phyloP scores from a whole-genome alignment of 2,113 vertebrate genomes.

The Craseonycteris thonglongyai region DNA sequence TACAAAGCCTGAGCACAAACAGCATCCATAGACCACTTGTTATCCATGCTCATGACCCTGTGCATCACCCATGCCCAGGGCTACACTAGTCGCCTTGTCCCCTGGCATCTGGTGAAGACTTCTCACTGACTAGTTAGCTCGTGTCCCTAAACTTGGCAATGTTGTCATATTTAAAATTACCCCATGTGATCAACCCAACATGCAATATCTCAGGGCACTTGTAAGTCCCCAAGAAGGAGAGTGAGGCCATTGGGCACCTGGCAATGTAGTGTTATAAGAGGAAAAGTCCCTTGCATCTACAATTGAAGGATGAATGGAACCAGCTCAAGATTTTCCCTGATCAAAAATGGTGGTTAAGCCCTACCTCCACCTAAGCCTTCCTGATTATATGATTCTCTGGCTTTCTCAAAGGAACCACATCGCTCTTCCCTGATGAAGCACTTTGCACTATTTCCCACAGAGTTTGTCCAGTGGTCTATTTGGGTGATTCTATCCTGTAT shows the following conservation, averaged over 20 bases:
- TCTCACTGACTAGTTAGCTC: neutral
- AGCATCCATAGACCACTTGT: neutral
- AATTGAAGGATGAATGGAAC: neutral
- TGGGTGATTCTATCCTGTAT: neutral
- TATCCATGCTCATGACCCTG: neutral
- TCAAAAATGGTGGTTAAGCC: neutral
- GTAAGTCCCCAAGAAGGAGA: neutral
- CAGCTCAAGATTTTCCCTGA: neutral
- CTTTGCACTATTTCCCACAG: neutral
- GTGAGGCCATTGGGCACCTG: neutral
- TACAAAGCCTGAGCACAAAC: too few species aligned
- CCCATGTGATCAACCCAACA: neutral
- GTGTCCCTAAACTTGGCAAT: neutral
- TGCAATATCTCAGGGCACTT: neutral
- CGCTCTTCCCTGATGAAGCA: neutral
- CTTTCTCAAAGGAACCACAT: neutral
- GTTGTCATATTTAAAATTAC: neutral
- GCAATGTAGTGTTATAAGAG: neutral
- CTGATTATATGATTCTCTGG: neutral
- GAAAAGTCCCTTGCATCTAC: neutral
- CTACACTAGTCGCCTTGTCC: neutral
- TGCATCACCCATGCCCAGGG: fast-evolving
- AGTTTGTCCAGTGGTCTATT: neutral
- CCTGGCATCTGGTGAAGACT: neutral
- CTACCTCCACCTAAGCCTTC: neutral